phyloP scores from a whole-genome alignment of 92 coral and sea anemone species.

The Epizoanthus fatuus region DNA sequence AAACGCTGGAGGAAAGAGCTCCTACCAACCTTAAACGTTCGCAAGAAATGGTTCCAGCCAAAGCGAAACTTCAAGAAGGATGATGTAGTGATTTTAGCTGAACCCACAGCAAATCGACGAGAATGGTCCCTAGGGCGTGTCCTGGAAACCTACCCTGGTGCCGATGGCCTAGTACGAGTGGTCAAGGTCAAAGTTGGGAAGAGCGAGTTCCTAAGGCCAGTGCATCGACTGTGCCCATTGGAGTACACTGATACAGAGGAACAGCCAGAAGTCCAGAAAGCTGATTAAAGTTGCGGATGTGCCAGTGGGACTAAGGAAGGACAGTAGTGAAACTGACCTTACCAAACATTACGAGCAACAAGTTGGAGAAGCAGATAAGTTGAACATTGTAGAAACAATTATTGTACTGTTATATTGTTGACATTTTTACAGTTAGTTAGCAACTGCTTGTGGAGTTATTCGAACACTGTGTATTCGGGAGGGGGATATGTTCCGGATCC shows the following conservation, averaged over 20 bases:
- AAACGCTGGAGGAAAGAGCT: slow-evolving; percentile 70
- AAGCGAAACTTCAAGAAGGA: slow-evolving; percentile 57
- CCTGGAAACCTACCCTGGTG: slow-evolving; percentile 41
- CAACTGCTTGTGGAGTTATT: no score
- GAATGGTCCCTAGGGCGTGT: slow-evolving; percentile 76
- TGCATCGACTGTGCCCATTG: slow-evolving; percentile 65
- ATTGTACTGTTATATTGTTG: no score
- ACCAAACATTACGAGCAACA: no score
- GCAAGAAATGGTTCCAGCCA: slow-evolving; percentile 74
- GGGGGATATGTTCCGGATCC: no score
- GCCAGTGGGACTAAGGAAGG: no score
- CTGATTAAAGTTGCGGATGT: no score
- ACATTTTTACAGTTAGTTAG: no score
- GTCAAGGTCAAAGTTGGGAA: slow-evolving; percentile 30
- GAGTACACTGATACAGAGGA: slow-evolving; percentile 24
- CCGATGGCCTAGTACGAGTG: slow-evolving; percentile 63
- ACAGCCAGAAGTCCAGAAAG: no score
- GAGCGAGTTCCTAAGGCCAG: slow-evolving; percentile 47
- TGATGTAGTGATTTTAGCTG: slow-evolving; percentile 66
- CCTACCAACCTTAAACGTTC: slow-evolving; percentile 61
- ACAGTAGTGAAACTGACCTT: no score
- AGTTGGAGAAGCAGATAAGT: no score
- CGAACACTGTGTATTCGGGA: no score
- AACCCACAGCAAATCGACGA: slow-evolving; percentile 53
- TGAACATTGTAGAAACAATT: no score